Evolutionary conservation across 2,113 vertebrate species (phyloP), one percentile per base, ranked within the genome.

Genomic region (Xyrauchen texanus): DNA sequence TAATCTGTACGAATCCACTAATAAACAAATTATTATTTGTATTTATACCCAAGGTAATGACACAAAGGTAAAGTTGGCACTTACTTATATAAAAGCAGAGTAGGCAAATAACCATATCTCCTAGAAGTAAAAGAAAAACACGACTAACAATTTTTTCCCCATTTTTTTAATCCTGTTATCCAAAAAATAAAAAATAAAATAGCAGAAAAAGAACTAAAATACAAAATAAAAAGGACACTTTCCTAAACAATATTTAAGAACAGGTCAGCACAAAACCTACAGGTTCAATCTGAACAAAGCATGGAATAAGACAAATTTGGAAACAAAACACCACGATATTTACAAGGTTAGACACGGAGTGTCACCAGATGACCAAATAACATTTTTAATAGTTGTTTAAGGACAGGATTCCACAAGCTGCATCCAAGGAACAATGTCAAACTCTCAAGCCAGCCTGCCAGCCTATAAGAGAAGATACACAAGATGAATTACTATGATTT

Each of bases 271-370:
- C 83, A 83, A 87, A 86, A 81, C 68, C 79, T 75, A 83, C 16
- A 84, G 71, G 62, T 64, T 79, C 63, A 63, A 80, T 72, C 75
- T 83, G 44, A 80, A 77, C 74, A 78, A 80, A 81, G 82, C 77
- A 84, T 78, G 79, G 73, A 64, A 82, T 67, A 82, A 82, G 81
- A 67, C 67, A 83, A 82, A 84, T 68, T 75, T 75, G 67, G 81
- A 92, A 84, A 94, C 90, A 87, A 88, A 91, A 88, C 75, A 61
- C 21, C 90, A 89, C 9, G 80, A 92, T 96, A 96, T 96, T 90
- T 96, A 96, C 95, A 96, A 91, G 90, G 90, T 91, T 75, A 75
- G 92, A 94, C 93, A 94, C 90, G 69, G 62, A 51, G 80, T 34
- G 21, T 74, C 81, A 76, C 77, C 52, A 78, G 80, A 79, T 45